Conservation (phyloP, 2,113 vertebrate species). For the Phyllostomus hastatus region DNA sequence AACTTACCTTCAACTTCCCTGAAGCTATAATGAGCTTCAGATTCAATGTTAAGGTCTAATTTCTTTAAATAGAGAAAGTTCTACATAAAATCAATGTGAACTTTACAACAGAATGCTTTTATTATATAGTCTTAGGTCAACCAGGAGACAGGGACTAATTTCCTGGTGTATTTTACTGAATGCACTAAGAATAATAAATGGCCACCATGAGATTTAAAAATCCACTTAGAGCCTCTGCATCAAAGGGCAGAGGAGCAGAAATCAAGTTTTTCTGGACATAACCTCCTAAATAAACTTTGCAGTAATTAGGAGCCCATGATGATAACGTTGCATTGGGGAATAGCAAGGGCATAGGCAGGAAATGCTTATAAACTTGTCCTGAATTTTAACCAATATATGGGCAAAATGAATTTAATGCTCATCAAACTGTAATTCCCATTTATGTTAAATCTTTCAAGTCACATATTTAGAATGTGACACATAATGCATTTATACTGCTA, state of each 20-base stretch:
- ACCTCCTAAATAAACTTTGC: neutral
- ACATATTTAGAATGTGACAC: neutral
- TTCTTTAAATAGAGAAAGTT: slow-evolving; percentile 1
- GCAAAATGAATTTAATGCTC: neutral
- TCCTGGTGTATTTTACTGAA: slow-evolving; percentile 5
- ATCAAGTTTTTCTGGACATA: neutral
- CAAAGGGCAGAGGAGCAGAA: neutral
- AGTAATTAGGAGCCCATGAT: neutral
- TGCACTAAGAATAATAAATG: slow-evolving; percentile 10
- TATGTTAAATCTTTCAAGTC: neutral
- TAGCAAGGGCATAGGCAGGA: neutral
- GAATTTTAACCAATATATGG: slow-evolving; percentile 1
- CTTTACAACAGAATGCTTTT: slow-evolving; percentile 20
- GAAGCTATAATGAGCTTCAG: neutral
- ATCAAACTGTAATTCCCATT: neutral
- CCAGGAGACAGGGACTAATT: neutral
- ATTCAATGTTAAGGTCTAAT: slow-evolving; percentile 7
- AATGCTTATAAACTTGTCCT: neutral
- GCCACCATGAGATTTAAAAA: slow-evolving; percentile 6
- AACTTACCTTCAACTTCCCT: neutral
- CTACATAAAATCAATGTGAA: neutral
- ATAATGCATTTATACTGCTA: neutral
- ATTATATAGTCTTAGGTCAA: neutral
- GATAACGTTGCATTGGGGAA: neutral
- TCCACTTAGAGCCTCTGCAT: neutral